Percentiles rank a stretch among this genome's conserved stretches.
phyloP scores from a whole-genome alignment of 2,113 vertebrate genomes.

The Cranoglanis bouderius region DNA sequence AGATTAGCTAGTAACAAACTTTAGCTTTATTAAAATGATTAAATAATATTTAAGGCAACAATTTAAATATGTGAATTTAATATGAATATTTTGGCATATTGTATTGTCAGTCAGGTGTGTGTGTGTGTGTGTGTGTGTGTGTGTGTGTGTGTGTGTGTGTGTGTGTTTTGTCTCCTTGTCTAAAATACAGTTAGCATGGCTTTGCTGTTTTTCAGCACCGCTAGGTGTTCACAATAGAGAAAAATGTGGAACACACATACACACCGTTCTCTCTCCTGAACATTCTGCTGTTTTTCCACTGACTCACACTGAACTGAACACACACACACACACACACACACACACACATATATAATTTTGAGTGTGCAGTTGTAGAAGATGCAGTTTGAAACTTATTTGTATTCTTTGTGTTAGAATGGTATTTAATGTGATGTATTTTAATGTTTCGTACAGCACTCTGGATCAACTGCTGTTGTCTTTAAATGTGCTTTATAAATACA shows the following conservation, averaged over 20 bases:
- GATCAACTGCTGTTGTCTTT: too few relatives aligned
- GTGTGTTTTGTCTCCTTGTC: conserved; percentile 35
- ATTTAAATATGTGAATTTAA: not conserved
- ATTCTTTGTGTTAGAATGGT: too few relatives aligned
- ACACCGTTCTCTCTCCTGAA: conserved; percentile 25
- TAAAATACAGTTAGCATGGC: conserved; percentile 45
- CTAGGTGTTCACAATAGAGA: conserved; percentile 55
- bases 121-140: not conserved
- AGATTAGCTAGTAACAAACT: not conserved
- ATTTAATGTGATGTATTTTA: too few relatives aligned
- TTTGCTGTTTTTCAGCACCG: conserved; percentile 48
- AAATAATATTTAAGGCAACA: not conserved
- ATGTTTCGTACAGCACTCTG: too few relatives aligned
- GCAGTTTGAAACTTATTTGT: too few relatives aligned
- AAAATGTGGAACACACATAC: conserved; percentile 22
- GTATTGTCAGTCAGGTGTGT: not conserved
- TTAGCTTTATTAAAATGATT: not conserved
- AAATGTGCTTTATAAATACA: too few relatives aligned
- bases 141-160: not conserved
- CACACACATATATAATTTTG: not conserved
- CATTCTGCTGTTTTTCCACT: conserved; percentile 35
- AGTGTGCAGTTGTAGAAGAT: too few relatives aligned
- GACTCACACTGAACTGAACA: not conserved
- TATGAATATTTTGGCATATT: not conserved
- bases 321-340: conserved; percentile 25